Conservation (phyloP, 2,797 vertebrate species). For the Sebastiscus tertius region DNA sequence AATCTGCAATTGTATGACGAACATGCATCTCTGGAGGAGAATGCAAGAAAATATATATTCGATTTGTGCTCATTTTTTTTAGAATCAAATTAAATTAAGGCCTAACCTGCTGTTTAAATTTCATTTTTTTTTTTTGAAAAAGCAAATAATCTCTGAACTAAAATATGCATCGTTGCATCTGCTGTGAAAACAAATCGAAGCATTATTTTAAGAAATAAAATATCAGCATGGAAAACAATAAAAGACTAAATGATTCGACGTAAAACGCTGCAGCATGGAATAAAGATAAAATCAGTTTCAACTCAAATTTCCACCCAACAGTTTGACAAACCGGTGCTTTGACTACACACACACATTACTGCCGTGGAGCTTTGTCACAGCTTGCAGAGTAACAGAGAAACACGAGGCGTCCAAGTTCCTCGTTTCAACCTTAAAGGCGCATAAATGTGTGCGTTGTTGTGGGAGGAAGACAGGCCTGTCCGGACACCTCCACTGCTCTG, state of each 20-base stretch:
- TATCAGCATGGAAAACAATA: neutral
- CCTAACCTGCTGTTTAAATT: neutral
- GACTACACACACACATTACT: slow-evolving; percentile 6
- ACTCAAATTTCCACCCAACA: neutral
- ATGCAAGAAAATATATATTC: neutral
- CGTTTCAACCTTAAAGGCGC: slow-evolving; percentile 46
- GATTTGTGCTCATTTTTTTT: neutral
- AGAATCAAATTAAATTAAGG: neutral
- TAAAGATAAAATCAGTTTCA: neutral
- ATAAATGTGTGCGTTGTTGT: slow-evolving; percentile 60
- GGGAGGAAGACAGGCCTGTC: slow-evolving; percentile 74
- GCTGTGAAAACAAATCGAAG: neutral
- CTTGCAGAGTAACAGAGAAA: slow-evolving; percentile 27
- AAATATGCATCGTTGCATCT: neutral
- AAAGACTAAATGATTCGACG: neutral
- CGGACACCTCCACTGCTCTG: slow-evolving; percentile 74
- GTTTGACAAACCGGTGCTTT: neutral
- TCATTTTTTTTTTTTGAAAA: neutral
- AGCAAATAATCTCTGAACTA: neutral
- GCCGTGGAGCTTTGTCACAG: slow-evolving; percentile 31
- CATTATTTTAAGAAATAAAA: neutral
- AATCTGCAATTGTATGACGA: neutral
- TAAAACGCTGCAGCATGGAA: neutral
- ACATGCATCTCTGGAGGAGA: neutral
- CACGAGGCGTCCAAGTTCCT: slow-evolving; percentile 40